Evolutionary conservation across 2,797 vertebrate genomes (phyloP).

Genomic region (Oophaga sylvatica): DNA sequence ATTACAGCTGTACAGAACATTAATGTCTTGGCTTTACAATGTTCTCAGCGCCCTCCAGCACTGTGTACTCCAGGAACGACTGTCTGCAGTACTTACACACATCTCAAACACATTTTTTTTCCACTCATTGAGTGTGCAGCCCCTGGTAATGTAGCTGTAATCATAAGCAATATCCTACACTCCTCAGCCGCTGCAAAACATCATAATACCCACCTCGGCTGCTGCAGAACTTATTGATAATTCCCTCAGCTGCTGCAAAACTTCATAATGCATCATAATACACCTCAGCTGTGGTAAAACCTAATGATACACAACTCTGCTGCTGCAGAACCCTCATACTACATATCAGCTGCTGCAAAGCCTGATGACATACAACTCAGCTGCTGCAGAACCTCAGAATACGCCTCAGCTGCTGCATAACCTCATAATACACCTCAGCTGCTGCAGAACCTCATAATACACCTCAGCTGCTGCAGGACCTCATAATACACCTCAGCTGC

Average conservation of each 20-base stretch:
- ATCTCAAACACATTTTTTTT: conserved; percentile 32
- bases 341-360: neutral
- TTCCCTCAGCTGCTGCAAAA: neutral
- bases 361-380: neutral
- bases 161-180: neutral
- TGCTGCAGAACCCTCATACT: neutral
- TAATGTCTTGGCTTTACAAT: conserved; percentile 25
- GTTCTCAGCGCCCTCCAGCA: conserved; percentile 2
- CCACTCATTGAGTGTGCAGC: neutral
- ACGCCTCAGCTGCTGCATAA: neutral
- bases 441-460: neutral
- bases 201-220: neutral
- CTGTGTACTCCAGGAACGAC: neutral
- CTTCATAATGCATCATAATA: neutral
- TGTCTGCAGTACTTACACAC: conserved; percentile 17
- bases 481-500: neutral
- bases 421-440: neutral
- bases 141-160: too few relatives aligned
- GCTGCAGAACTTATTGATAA: too few relatives aligned
- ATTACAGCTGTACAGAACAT: conserved; percentile 40
- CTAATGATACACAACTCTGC: neutral
- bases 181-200: neutral
- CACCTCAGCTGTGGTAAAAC: neutral
- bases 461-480: neutral
- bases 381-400: neutral